Base-by-base conservation (phyloP, 2,797 vertebrate species). In the Macroramphosus scolopax region DNA sequence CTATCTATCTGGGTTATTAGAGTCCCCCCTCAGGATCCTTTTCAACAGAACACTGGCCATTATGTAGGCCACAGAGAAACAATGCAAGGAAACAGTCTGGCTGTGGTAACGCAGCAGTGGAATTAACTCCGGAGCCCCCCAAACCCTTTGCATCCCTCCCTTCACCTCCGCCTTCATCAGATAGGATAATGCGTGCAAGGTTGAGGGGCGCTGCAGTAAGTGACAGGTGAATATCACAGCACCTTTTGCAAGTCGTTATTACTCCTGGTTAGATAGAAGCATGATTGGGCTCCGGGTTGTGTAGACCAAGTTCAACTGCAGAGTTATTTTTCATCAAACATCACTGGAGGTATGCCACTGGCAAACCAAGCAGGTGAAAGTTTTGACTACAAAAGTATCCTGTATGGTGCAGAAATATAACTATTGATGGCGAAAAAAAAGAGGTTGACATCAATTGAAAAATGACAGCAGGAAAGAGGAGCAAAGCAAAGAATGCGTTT, bases 1-100 rank as follows among this genome's bases (percentile, higher is more conserved):
- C 89, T 87, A 90, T 92, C 88, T 91, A 91, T 92, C 89, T 90
- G 87, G 89, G 89, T 91, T 90, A 91, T 91, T 89, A 91, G 83
- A 86, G 83, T 80, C 67, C 63, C 87, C 87, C 87, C 88, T 88
- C 76, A 82, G 88, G 89, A 86, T 88, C 81, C 78, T 72, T 84
- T 84, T 78, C 81, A 82, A 86, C 84, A 86, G 77, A 87, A 85
- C 69, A 68, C 80, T 78, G 72, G 73, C 83, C 77, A 87, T 90
- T 89, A 92, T 91, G 83, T 92, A 90, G 91, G 90, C 88, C 91
- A 91, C 78, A 77, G 77, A 78, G 83, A 88, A 87, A 88, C 82
- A 81, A 83, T 80, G 62, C 64, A 39, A 48, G 52, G 54, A 72
- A 72, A 79, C 72, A 72, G 53, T 68, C 68, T 54, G 52, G 59